These are phyloP conservation scores for Teleogryllus occipitalis DNA, from an alignment of 1,140 invertebrate species.

Conservation along the genomic window DNA sequence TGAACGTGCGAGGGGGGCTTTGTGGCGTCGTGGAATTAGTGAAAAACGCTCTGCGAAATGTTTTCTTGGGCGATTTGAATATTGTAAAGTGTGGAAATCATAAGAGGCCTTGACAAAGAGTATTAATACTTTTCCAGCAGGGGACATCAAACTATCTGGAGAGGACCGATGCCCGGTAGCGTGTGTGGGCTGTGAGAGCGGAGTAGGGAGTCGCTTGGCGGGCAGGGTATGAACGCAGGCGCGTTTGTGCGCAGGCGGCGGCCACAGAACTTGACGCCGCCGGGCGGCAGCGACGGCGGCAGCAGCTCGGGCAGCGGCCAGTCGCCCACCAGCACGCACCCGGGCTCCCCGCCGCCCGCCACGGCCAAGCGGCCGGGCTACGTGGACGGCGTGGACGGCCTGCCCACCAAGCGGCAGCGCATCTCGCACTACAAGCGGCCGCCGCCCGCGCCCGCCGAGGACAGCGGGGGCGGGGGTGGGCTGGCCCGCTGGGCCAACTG, in stretches of 20 bases:
- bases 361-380: slow-evolving; percentile 47
- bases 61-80: too few relatives aligned
- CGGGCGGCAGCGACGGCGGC: slow-evolving; percentile 70
- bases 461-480: neutral
- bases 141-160: too few relatives aligned
- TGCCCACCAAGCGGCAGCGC: slow-evolving; percentile 66
- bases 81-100: too few relatives aligned
- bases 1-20: too few relatives aligned
- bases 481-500: neutral
- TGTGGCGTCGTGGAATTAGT: too few relatives aligned
- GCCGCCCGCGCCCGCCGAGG: neutral
- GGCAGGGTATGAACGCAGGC: too few relatives aligned
- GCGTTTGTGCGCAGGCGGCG: slow-evolving; percentile 52
- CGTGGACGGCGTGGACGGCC: slow-evolving; percentile 48
- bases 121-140: too few relatives aligned
- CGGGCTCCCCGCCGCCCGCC: slow-evolving; percentile 50
- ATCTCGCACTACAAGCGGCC: slow-evolving; percentile 59
- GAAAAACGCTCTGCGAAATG: too few relatives aligned
- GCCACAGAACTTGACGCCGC: slow-evolving; percentile 79
- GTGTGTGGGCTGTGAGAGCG: too few relatives aligned
- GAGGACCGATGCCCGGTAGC: too few relatives aligned
- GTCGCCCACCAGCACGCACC: slow-evolving; percentile 59
- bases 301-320: slow-evolving; percentile 56
- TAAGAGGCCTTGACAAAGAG: too few relatives aligned
- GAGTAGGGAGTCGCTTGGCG: too few relatives aligned